Percentiles rank a stretch among this genome's conserved stretches.
Conservation (phyloP, 2,888 invertebrate genomes). For the Unio pictorum region DNA sequence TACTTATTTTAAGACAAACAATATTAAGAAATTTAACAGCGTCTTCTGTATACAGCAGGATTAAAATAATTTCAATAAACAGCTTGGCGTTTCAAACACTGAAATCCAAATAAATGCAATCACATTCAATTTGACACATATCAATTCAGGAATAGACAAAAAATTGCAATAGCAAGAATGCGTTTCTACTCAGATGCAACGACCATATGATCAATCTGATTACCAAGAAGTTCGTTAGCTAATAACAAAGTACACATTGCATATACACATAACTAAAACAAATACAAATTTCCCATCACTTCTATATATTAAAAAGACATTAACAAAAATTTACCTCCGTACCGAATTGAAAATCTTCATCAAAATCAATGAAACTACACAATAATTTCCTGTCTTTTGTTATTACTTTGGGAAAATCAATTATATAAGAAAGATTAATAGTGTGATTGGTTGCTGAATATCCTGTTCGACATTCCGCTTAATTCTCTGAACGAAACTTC, state of each 20-base stretch:
- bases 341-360: constrained; percentile 2
- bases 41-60: no score
- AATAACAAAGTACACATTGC: constrained; percentile 1
- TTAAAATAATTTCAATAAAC: no score
- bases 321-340: neutral
- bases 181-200: no score
- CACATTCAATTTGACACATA: no score
- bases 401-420: neutral
- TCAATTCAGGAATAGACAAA: no score
- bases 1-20: no score
- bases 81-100: no score
- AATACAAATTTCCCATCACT: neutral
- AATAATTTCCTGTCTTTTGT: constrained; percentile 1
- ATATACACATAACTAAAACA: neutral
- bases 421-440: neutral
- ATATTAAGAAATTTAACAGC: no score
- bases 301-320: neutral
- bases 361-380: constrained; percentile 3
- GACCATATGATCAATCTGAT: no score
- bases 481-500: constrained; percentile 2
- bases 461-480: constrained; percentile 5
- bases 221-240: neutral
- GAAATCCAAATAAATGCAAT: no score
- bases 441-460: constrained; percentile 8
- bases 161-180: no score